A percentile compares a stretch with the other conserved stretches of the same genome.
These are phyloP conservation scores for Crenichthys baileyi DNA, from an alignment of 2,797 vertebrate genomes.

Conservation along the genomic window DNA sequence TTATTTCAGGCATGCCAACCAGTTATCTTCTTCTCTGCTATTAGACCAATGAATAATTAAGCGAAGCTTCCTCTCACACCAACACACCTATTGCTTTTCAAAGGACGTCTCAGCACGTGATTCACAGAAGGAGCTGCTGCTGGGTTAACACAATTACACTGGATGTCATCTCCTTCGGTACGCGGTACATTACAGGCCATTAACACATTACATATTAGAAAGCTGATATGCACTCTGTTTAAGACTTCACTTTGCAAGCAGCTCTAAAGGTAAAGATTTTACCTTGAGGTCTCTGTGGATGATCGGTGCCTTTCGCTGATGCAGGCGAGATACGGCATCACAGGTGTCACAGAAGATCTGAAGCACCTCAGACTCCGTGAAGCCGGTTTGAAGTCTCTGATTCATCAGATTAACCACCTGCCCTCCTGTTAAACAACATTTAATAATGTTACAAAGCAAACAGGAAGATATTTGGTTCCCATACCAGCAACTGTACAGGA, in stretches of 20 bases:
- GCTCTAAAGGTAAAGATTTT: constrained; percentile 32
- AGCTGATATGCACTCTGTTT: not conserved
- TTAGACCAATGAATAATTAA: constrained; percentile 39
- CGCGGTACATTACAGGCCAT: not conserved
- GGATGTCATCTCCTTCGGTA: not conserved
- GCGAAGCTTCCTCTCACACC: constrained; percentile 11
- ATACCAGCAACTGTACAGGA: not conserved
- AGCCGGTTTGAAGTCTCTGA: constrained; percentile 94
- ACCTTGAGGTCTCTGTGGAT: constrained; percentile 98
- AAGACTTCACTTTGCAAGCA: not conserved
- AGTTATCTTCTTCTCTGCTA: constrained; percentile 18
- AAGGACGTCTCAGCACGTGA: constrained; percentile 12
- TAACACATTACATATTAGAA: constrained; percentile 6
- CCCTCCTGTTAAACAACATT: constrained; percentile 82
- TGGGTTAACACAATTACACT: constrained; percentile 6
- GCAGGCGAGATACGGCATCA: constrained; percentile 92
- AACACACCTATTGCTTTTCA: constrained; percentile 25
- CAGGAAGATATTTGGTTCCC: not conserved
- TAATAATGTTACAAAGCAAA: constrained; percentile 5
- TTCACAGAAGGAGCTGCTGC: constrained; percentile 1
- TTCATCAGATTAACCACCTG: constrained; percentile 99
- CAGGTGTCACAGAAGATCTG: constrained; percentile 98
- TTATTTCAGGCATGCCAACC: constrained; percentile 29
- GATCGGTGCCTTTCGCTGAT: constrained; percentile 93
- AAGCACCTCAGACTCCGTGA: constrained; percentile 93